Conservation (phyloP, 2,797 vertebrate genomes). For the Cichlasoma orientale region DNA sequence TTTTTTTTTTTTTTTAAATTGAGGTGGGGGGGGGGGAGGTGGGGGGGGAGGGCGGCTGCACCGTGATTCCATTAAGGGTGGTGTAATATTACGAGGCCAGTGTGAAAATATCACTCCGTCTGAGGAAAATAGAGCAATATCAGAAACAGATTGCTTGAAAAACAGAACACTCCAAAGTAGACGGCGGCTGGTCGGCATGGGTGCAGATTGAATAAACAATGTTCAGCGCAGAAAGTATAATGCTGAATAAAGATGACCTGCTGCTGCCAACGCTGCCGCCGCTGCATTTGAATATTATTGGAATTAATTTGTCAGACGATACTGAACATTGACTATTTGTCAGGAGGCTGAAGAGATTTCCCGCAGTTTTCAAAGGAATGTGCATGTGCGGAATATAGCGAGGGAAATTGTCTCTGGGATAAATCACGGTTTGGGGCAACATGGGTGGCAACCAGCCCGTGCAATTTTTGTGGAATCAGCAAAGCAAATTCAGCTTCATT, state of each 20-base stretch:
- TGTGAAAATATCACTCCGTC: constrained; percentile 68
- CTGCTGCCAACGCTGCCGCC: constrained; percentile 18
- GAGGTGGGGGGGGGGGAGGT: constrained; percentile 15
- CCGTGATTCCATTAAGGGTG: constrained; percentile 72
- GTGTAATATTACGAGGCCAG: constrained; percentile 71
- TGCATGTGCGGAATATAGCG: constrained; percentile 22
- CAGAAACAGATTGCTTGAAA: constrained; percentile 74
- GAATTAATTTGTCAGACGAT: constrained; percentile 71
- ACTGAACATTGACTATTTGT: constrained; percentile 64
- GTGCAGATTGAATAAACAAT: constrained; percentile 74
- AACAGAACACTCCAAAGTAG: constrained; percentile 69
- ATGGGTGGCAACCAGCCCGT: constrained; percentile 8
- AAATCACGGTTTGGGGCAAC: constrained; percentile 30
- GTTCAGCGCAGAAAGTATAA: constrained; percentile 65
- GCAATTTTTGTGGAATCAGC: not conserved
- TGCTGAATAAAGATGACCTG: constrained; percentile 73
- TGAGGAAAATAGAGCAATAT: constrained; percentile 76
- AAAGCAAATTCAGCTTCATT: constrained; percentile 18
- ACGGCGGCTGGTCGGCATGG: constrained; percentile 39
- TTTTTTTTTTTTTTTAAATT: constrained; percentile 52
- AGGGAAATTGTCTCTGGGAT: not conserved
- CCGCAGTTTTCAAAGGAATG: constrained; percentile 42
- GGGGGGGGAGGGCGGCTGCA: constrained; percentile 25
- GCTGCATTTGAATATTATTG: constrained; percentile 67
- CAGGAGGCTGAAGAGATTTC: constrained; percentile 50